Percentiles rank a stretch among this genome's conserved stretches.
Conservation (phyloP, 2,113 vertebrate genomes). For the Apistogramma diplotaenia region DNA sequence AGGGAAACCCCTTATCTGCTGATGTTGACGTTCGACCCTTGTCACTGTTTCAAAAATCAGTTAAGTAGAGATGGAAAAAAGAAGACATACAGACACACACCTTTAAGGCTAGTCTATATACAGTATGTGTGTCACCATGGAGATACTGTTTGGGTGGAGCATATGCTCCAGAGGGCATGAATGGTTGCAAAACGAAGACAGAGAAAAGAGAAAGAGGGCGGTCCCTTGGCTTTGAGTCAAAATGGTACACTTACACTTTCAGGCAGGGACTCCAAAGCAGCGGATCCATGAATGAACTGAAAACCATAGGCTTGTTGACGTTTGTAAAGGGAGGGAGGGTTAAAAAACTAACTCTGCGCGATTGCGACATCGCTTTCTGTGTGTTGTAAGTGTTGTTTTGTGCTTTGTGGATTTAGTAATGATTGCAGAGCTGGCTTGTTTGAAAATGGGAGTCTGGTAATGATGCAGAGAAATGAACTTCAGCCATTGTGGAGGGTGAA, state of each 20-base stretch:
- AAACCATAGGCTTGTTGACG: slow-evolving; percentile 41
- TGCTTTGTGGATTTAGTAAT: slow-evolving; percentile 4
- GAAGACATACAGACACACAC: slow-evolving; percentile 32
- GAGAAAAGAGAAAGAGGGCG: slow-evolving; percentile 46
- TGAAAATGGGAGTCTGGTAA: not conserved
- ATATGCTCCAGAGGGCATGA: slow-evolving; percentile 52
- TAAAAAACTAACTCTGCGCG: slow-evolving; percentile 15
- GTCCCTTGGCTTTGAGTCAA: slow-evolving; percentile 61
- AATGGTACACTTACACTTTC: slow-evolving; percentile 54
- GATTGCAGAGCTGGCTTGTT: slow-evolving; percentile 14
- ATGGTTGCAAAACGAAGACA: slow-evolving; percentile 46
- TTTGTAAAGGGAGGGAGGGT: slow-evolving; percentile 32
- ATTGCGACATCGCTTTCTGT: slow-evolving; percentile 45
- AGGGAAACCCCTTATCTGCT: slow-evolving; percentile 77
- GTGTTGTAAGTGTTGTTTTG: slow-evolving; percentile 20
- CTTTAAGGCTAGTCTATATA: slow-evolving; percentile 44
- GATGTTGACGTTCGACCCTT: slow-evolving; percentile 63
- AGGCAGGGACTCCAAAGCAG: slow-evolving; percentile 34
- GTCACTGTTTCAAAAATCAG: slow-evolving; percentile 61
- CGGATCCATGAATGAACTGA: slow-evolving; percentile 65
- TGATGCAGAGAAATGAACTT: not conserved
- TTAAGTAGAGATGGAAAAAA: slow-evolving; percentile 33
- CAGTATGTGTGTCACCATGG: slow-evolving; percentile 67
- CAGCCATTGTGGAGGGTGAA: not conserved
- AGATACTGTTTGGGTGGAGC: slow-evolving; percentile 71